phyloP scores from a whole-genome alignment of 2,888 invertebrate species.

The Drosophila tanythrix region DNA sequence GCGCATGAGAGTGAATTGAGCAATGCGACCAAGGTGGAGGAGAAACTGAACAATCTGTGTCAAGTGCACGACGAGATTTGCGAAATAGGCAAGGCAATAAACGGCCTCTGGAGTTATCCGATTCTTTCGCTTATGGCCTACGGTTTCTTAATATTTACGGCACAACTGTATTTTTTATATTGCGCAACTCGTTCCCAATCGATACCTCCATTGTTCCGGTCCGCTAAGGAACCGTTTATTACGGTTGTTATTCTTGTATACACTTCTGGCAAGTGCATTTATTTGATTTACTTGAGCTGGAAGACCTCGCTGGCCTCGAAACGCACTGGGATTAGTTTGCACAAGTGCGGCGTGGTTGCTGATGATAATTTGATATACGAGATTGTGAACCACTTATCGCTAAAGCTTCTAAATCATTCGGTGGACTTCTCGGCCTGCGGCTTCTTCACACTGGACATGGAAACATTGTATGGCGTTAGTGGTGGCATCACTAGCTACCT shows the following conservation, averaged over 20 bases:
- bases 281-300: slow-evolving; percentile 84
- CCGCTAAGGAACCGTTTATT: slow-evolving; percentile 82
- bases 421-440: slow-evolving; percentile 85
- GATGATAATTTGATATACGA: slow-evolving; percentile 84
- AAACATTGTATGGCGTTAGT: slow-evolving; percentile 84
- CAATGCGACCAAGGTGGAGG: slow-evolving; percentile 81
- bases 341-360: slow-evolving; percentile 84
- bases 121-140: slow-evolving; percentile 84
- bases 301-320: slow-evolving; percentile 84
- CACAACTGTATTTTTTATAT: slow-evolving; percentile 84
- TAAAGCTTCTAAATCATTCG: slow-evolving; percentile 84
- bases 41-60: slow-evolving; percentile 83
- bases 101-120: slow-evolving; percentile 84
- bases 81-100: slow-evolving; percentile 84
- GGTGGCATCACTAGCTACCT: slow-evolving; percentile 85
- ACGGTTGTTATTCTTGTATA: slow-evolving; percentile 81
- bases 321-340: slow-evolving; percentile 84
- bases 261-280: slow-evolving; percentile 84
- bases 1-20: slow-evolving; percentile 77
- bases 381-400: slow-evolving; percentile 84
- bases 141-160: slow-evolving; percentile 84
- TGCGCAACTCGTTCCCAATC: slow-evolving; percentile 83
- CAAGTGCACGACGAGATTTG: slow-evolving; percentile 85
- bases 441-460: slow-evolving; percentile 85
- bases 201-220: slow-evolving; percentile 83